Evolutionary conservation across 2,888 invertebrate genomes (phyloP).

Genomic region (Mythimna impura): DNA sequence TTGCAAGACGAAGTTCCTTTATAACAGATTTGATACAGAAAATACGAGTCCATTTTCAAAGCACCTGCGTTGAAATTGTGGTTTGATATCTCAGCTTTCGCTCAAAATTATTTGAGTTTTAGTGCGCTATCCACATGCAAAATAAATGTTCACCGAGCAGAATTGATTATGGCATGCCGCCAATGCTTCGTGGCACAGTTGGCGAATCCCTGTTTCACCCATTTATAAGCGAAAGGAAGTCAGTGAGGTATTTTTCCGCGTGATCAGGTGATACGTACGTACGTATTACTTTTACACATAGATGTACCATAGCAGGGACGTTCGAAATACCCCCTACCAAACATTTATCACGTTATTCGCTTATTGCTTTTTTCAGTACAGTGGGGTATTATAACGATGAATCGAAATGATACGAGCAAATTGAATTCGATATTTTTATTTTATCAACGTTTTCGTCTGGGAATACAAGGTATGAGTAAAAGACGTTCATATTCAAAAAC

Average conservation of each 20-base stretch:
- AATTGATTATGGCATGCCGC: slow-evolving; percentile 71
- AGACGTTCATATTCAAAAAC: slow-evolving; percentile 1
- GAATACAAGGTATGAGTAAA: background rate
- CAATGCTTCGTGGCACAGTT: slow-evolving; percentile 65
- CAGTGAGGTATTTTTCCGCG: slow-evolving; percentile 53
- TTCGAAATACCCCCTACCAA: slow-evolving; percentile 32
- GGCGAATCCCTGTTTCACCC: slow-evolving; percentile 63
- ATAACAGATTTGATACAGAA: slow-evolving; percentile 1
- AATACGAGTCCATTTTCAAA: slow-evolving; percentile 13
- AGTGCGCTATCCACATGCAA: slow-evolving; percentile 54
- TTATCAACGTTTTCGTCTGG: background rate
- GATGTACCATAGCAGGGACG: slow-evolving; percentile 34
- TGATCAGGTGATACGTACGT: slow-evolving; percentile 50
- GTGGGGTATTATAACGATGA: slow-evolving; percentile 22
- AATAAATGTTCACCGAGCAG: slow-evolving; percentile 58
- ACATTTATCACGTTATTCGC: slow-evolving; percentile 48
- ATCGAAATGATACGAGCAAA: slow-evolving; percentile 31
- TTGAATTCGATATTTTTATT: slow-evolving; percentile 25
- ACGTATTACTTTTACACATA: slow-evolving; percentile 41
- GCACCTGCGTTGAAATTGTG: slow-evolving; percentile 28
- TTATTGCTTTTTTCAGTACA: slow-evolving; percentile 46
- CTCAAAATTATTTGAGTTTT: slow-evolving; percentile 51
- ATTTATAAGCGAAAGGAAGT: slow-evolving; percentile 51
- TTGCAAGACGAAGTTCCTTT: slow-evolving; percentile 1
- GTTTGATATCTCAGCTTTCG: slow-evolving; percentile 47